Evolutionary conservation across 2,113 vertebrate species (phyloP), one percentile per base, ranked within the genome.

Genomic region (Clinocottus analis): DNA sequence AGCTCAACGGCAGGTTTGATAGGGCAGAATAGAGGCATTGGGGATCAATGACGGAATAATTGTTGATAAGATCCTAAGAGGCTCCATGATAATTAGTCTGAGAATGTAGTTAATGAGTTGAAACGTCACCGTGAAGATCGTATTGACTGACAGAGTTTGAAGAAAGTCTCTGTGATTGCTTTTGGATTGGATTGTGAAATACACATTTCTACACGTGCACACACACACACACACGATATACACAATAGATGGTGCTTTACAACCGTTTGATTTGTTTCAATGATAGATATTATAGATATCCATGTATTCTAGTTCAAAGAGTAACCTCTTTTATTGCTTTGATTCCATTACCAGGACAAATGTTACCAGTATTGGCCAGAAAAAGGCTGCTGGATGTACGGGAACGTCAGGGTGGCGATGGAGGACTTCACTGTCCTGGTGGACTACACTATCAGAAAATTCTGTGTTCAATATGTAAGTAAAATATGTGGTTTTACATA

Each of bases 281-380:
- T 27, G 16, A 63, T 60, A 10, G n/a, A 55, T 11, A 33, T 68
- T 4, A 68, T 4, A 21, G 1, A 25, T 53, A 25, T 25, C 7
- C 58, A 23, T 53, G 5, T 51, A 14, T 41, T 51, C 10, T 19
- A 25, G 14, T 72, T 16, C 14, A 41, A 47, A 59, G 60, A 59
- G 59, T 66, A 29, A 49, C 2, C n/a, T 69, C 4, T 31, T 10
- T 29, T 41, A 37, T 74, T 66, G 16, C 41, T 64, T 25, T 39
- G 37, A 27, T 68, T 68, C 3, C 75, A 43, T 85, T 0, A 8
- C 31, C 72, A 99, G 98, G 97, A 99, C 0, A 99, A 99, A 72
- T 99, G 98, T 85, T 85, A 93, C 5, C 98, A 99, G 88, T 99
- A 99, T 66, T 99, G 98, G 98, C 98, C 98, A 0, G 98, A 99